Conservation (phyloP, 1,140 invertebrate species). For the Pantala flavescens region DNA sequence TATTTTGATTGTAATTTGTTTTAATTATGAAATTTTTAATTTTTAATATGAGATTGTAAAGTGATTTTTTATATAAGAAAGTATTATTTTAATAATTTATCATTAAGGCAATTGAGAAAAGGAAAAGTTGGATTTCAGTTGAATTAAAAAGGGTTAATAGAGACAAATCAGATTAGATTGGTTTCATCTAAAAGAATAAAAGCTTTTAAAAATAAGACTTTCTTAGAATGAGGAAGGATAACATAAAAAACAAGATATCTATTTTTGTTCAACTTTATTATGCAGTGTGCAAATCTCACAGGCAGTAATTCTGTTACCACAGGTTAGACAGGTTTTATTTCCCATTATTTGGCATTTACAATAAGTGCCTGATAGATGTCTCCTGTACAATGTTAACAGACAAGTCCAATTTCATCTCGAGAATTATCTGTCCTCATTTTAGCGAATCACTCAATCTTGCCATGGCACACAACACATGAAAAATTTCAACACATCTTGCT, state of each 20-base stretch:
- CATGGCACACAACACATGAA: background rate
- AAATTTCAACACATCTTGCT: background rate
- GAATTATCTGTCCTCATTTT: background rate
- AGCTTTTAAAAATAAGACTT: no score
- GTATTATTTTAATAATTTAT: no score
- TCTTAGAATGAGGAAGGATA: no score
- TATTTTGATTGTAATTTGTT: no score
- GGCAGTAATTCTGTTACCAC: background rate
- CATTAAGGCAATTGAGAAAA: no score
- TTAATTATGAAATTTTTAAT: no score
- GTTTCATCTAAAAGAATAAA: no score
- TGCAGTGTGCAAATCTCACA: constrained; percentile 5
- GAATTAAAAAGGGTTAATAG: no score
- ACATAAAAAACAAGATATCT: background rate
- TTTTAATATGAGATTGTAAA: no score
- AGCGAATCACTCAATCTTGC: background rate
- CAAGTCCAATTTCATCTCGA: background rate
- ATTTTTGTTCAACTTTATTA: constrained; percentile 8
- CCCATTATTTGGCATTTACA: background rate
- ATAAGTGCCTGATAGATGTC: background rate
- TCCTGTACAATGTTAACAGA: background rate
- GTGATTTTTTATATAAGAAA: no score
- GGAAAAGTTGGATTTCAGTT: no score
- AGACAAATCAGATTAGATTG: no score
- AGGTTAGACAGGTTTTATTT: background rate